Percentiles rank a stretch among this genome's conserved stretches.
Evolutionary conservation across 2,888 invertebrate genomes (phyloP).

Genomic region (Syritta pipiens): DNA sequence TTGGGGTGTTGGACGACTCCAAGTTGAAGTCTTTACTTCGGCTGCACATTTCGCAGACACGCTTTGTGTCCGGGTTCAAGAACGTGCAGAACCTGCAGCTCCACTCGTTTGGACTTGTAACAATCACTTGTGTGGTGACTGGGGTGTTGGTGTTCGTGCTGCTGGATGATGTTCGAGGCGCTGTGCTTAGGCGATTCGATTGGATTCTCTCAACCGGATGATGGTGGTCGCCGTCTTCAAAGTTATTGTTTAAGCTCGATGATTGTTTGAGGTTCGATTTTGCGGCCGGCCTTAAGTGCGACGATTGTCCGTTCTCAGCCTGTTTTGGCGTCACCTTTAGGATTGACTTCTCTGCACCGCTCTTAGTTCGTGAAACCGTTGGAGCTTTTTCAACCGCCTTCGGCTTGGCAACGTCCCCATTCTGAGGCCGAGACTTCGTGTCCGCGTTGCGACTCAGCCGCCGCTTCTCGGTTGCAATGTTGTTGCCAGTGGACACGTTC

Average conservation of each 20-base stretch:
- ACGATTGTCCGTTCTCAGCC: constrained; percentile 46
- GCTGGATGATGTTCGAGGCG: constrained; percentile 57
- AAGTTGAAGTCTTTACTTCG: constrained; percentile 80
- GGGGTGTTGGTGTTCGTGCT: constrained; percentile 50
- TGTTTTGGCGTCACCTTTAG: constrained; percentile 42
- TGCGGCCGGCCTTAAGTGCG: constrained; percentile 38
- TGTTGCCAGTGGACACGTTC: constrained; percentile 70
- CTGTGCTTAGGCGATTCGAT: constrained; percentile 50
- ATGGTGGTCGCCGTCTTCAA: constrained; percentile 32
- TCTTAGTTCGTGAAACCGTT: constrained; percentile 37
- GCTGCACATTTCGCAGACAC: constrained; percentile 86
- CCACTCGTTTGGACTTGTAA: constrained; percentile 81
- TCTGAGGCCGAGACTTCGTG: constrained; percentile 51
- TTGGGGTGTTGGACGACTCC: constrained; percentile 77
- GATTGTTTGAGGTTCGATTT: constrained; percentile 53
- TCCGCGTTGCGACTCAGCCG: constrained; percentile 68
- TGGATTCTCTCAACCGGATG: constrained; percentile 19
- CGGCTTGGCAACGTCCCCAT: constrained; percentile 68
- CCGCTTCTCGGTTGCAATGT: constrained; percentile 67
- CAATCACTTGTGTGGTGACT: constrained; percentile 73
- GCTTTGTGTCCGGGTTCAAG: constrained; percentile 81
- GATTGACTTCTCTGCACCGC: constrained; percentile 52
- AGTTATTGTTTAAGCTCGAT: constrained; percentile 46
- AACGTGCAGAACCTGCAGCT: constrained; percentile 85
- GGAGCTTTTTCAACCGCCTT: constrained; percentile 69